Base-by-base conservation (phyloP, 1,140 invertebrate genomes). In the Drosophila busckii region DNA sequence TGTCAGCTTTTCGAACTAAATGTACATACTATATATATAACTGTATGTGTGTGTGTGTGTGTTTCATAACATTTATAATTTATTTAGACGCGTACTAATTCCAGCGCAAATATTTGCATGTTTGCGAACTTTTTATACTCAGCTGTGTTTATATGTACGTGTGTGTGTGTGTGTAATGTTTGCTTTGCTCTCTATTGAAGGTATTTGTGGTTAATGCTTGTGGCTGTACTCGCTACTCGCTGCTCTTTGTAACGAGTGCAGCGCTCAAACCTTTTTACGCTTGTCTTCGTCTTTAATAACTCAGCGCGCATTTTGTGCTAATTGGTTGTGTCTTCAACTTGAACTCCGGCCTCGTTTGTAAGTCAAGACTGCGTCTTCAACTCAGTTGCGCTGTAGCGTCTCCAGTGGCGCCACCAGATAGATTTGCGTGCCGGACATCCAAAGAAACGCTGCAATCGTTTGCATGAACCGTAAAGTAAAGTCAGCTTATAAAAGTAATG, bases 361-460 rank as follows among this genome's bases (percentile, higher is more conserved):
- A n/a, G n/a, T n/a, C n/a, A n/a, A n/a, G n/a, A n/a, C n/a, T n/a
- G n/a, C n/a, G n/a, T n/a, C n/a, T n/a, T n/a, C n/a, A n/a, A n/a
- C n/a, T n/a, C 10, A 41, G 62, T 31, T 61, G 61, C 19, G 31
- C 23, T 73, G 73, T 31, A 73, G 58, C 68, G 71, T 82, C 64
- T 80, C 73, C 49, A 80, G 59, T 53, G 73, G 73, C 73, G 73
- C 73, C 69, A 80, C 73, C 26, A 80, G 75, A 80, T 80, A 80
- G 75, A 80, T 80, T 68, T 80, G 73, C 49, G 63, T 69, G 56
- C 73, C 73, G 54, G 75, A 80, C 75, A 80, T 78, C 75, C 73
- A 80, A 60, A 80, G 73, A 73, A 80, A 80, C 29, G 73, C 73
- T 80, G 68, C 31, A 44, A 26, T 42, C 15, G 5, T 25, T 13